Conservation (phyloP, 2,797 vertebrate genomes). For the Selene dorsalis region DNA sequence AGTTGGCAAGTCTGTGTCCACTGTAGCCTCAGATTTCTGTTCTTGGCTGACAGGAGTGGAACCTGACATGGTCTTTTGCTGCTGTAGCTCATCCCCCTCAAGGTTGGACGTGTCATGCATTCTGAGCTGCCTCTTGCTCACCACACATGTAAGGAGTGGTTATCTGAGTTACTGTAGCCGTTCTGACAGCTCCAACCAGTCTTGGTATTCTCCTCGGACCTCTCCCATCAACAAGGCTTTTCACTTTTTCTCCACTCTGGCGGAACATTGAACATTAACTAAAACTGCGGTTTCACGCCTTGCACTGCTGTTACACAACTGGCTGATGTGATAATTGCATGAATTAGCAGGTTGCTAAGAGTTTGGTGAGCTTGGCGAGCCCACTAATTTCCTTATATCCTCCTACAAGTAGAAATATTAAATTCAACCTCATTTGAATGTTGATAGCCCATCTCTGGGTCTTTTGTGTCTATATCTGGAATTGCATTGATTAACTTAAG, state of each 20-base stretch:
- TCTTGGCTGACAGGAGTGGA: neutral
- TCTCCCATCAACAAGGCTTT: too few relatives aligned
- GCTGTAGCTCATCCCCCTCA: neutral
- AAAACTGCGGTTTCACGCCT: neutral
- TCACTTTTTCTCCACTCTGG: neutral
- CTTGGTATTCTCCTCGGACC: too few relatives aligned
- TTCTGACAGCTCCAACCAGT: neutral
- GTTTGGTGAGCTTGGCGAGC: neutral
- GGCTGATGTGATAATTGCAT: neutral
- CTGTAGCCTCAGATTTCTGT: neutral
- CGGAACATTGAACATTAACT: neutral
- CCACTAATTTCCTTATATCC: neutral
- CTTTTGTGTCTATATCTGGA: neutral
- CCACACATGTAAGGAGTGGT: neutral
- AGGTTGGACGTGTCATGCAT: neutral
- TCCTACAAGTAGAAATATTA: conserved; percentile 2
- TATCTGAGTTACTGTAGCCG: neutral
- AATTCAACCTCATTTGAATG: conserved; percentile 8
- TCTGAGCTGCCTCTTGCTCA: neutral
- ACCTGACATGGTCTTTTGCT: neutral
- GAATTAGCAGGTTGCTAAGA: neutral
- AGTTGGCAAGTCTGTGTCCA: neutral
- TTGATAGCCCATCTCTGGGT: neutral
- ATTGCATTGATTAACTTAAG: neutral
- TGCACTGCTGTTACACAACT: neutral